Percentiles rank a stretch among this genome's conserved stretches.
phyloP scores from a whole-genome alignment of 2,888 invertebrate species.

The Ctenicera cuprea region DNA sequence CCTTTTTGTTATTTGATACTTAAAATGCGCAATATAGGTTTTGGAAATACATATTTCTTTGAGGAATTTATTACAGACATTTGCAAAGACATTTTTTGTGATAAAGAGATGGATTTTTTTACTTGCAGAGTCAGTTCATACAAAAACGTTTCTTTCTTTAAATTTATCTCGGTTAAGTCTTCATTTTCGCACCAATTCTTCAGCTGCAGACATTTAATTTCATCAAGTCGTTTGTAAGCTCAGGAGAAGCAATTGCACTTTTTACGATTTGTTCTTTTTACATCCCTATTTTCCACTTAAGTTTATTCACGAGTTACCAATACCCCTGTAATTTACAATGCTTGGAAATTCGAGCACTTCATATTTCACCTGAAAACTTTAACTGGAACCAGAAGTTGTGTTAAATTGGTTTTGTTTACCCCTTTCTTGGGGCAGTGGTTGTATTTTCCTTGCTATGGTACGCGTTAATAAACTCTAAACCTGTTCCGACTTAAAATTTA shows the following conservation, averaged over 20 bases:
- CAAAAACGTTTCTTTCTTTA: background rate
- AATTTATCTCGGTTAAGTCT: background rate
- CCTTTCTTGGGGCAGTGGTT: background rate
- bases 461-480: constrained; percentile 3
- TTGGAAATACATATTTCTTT: no score
- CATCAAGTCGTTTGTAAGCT: constrained; percentile 1
- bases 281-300: background rate
- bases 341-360: background rate
- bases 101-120: no score
- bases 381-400: background rate
- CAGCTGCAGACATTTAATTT: background rate
- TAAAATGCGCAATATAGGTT: background rate
- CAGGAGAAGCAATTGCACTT: background rate
- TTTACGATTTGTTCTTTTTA: background rate
- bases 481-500: constrained; percentile 7
- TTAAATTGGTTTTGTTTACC: constrained; percentile 17
- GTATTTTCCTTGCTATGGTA: background rate
- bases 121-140: no score
- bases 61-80: no score
- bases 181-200: constrained; percentile 2
- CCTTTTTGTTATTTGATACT: background rate
- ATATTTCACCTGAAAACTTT: constrained; percentile 9
- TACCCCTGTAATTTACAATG: background rate
- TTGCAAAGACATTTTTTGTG: no score
- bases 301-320: background rate